Base-by-base conservation (phyloP, 2,888 invertebrate species). In the Drosophila monieri region DNA sequence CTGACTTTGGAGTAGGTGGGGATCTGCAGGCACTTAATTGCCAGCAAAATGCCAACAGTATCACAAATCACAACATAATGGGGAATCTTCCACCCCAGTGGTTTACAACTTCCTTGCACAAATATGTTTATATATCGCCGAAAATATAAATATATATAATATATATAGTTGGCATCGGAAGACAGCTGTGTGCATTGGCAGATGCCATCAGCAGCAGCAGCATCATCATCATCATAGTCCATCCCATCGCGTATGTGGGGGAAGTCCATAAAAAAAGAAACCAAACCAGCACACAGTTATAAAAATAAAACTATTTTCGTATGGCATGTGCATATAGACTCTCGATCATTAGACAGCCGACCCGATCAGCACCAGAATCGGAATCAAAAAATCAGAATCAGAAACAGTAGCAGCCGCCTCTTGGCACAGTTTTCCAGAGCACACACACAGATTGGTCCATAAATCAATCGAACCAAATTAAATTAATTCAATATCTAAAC, bases 251-350 rank as follows among this genome's bases (percentile, higher is more conserved):
- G 72, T 75, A 76, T 87, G 78, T 87, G 87, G 81, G 81, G 87
- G 87, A 81, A 81, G 87, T 87, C 81, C 85, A 81, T 81, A 87
- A 81, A 80, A 79, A 66, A 85, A 65, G 55, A 65, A 84, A 86
- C 70, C 80, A 81, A 81, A 81, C 85, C 81, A 81, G 81, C 87
- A 78, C 81, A 85, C 65, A 80, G 78, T 71, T 81, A 81, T 85
- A 81, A 81, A 81, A 81, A 87, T 85, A 81, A 81, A 81, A 76
- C 87, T 81, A 81, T 81, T 81, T 86, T 74, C 64, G 67, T 72
- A 66, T 64, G 59, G 73, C 80, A 73, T 79, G 76, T 74, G 79
- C 77, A 78, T 67, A 76, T 68, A 57, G 51, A 39, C 35, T 27
- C 61, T 74, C 83, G 79, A 66, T 69, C 83, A 56, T 66, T 67